phyloP scores from a whole-genome alignment of 2,113 vertebrate species.

The Maccullochella peelii region DNA sequence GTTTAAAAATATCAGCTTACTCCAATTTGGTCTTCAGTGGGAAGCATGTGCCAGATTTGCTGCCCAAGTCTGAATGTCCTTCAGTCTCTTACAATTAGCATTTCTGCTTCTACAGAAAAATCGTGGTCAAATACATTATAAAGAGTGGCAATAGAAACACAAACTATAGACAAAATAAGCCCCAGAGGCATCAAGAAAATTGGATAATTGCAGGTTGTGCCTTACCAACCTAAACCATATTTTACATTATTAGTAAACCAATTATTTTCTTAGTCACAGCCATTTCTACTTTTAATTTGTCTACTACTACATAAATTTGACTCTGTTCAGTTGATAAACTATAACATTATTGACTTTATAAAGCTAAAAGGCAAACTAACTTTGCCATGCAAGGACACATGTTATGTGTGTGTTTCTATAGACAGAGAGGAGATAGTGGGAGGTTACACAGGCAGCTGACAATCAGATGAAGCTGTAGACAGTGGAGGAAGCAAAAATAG shows the following conservation, averaged over 20 bases:
- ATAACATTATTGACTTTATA: background rate
- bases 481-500: slow-evolving; percentile 56
- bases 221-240: background rate
- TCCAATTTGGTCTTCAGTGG: background rate
- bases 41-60: background rate
- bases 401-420: slow-evolving; percentile 40
- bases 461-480: slow-evolving; percentile 50
- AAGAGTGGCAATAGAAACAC: background rate
- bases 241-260: background rate
- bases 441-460: slow-evolving; percentile 50
- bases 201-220: slow-evolving; percentile 1
- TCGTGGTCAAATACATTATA: background rate
- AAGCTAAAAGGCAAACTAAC: slow-evolving; percentile 37
- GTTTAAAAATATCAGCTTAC: background rate
- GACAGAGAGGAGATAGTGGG: slow-evolving; percentile 39
- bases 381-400: slow-evolving; percentile 53
- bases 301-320: background rate
- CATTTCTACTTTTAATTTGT: slow-evolving; percentile 1
- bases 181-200: background rate
- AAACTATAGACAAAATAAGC: slow-evolving; percentile 5
- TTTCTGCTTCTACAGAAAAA: background rate
- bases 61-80: background rate
- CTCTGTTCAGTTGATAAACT: background rate
- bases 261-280: background rate
- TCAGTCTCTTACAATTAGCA: background rate